Percentiles rank a stretch among this genome's conserved stretches.
Evolutionary conservation across 2,797 vertebrate species (phyloP).

Genomic region (Masticophis lateralis): DNA sequence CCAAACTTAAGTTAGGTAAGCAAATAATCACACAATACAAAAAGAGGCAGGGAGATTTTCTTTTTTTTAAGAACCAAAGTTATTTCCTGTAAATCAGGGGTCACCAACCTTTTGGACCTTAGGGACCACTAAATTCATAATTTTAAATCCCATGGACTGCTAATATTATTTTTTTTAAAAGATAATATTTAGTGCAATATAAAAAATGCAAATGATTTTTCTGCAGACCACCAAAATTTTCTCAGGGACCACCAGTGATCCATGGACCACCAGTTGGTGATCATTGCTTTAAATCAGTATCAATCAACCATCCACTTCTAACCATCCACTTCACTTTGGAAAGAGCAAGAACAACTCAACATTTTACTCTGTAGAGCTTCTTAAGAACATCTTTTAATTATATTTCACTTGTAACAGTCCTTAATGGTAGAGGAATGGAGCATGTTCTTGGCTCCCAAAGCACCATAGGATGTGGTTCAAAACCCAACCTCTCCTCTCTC

Average conservation of each 20-base stretch:
- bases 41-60: background rate
- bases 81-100: constrained; percentile 1
- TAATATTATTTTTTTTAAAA: no score
- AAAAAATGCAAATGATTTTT: no score
- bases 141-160: no score
- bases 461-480: background rate
- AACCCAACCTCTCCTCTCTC: background rate
- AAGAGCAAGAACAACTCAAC: background rate
- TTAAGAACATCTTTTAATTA: constrained; percentile 22
- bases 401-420: background rate
- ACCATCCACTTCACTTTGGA: constrained; percentile 2
- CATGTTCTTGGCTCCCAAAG: background rate
- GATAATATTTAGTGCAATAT: no score
- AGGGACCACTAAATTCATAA: no score
- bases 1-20: background rate
- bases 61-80: background rate
- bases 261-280: no score
- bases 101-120: no score
- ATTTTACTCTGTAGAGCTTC: constrained; percentile 1
- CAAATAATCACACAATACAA: background rate
- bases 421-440: background rate
- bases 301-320: constrained; percentile 9
- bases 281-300: constrained; percentile 3
- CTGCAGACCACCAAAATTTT: no score
- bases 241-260: no score